phyloP scores from a whole-genome alignment of 1,140 invertebrate species.

The Pseudomyrmex gracilis region DNA sequence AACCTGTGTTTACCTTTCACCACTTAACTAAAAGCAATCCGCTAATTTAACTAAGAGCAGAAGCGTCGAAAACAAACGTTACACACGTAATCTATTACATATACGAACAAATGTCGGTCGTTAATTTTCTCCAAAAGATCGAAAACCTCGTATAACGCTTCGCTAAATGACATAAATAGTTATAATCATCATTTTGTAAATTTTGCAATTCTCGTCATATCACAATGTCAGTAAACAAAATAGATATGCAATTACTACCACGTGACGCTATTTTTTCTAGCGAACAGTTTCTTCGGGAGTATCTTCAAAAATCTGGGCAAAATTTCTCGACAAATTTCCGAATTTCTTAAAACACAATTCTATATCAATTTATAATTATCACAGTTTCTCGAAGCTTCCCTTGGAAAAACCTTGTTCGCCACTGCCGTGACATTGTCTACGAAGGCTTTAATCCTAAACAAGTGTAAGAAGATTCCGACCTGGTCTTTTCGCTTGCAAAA shows the following conservation, averaged over 20 bases:
- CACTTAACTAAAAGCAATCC: slow-evolving; percentile 29
- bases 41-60: slow-evolving; percentile 12
- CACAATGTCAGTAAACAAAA: slow-evolving; percentile 1
- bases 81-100: no score
- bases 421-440: slow-evolving; percentile 31
- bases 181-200: not conserved
- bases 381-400: slow-evolving; percentile 9
- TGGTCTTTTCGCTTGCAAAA: not conserved
- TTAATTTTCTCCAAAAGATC: not conserved
- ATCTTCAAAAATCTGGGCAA: slow-evolving; percentile 6
- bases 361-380: not conserved
- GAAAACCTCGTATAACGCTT: not conserved
- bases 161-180: not conserved
- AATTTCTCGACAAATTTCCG: not conserved
- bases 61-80: not conserved
- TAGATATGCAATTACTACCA: slow-evolving; percentile 27
- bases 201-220: slow-evolving; percentile 8
- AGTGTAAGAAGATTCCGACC: slow-evolving; percentile 28
- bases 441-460: slow-evolving; percentile 23
- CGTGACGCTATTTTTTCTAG: slow-evolving; percentile 47
- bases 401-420: slow-evolving; percentile 23
- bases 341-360: slow-evolving; percentile 10
- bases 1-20: slow-evolving; percentile 25
- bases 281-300: slow-evolving; percentile 25
- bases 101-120: not conserved